phyloP scores from a whole-genome alignment of 1,140 invertebrate species.

The Aleiodes sp. region DNA sequence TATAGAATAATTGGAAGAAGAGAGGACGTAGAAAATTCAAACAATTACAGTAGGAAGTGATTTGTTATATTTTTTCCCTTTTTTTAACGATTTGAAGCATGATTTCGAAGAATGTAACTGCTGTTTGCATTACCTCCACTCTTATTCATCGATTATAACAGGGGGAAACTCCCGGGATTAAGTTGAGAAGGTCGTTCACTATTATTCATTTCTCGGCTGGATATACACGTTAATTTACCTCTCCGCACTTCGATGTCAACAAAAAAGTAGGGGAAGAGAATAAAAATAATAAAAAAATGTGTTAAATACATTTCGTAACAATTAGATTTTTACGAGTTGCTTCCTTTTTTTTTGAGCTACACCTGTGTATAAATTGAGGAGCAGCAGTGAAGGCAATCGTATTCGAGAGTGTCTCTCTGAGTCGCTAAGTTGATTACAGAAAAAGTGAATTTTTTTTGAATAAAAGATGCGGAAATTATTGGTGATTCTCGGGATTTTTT shows the following conservation, averaged over 20 bases:
- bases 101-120: slow-evolving; percentile 3
- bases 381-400: not conserved
- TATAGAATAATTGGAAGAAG: not conserved
- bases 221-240: slow-evolving; percentile 41
- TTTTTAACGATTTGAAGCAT: not conserved
- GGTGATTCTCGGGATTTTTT: too few species aligned
- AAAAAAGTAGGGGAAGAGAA: too few species aligned
- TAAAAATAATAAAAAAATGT: slow-evolving; percentile 30
- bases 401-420: too few species aligned
- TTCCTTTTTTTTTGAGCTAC: not conserved
- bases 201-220: slow-evolving; percentile 42
- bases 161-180: slow-evolving; percentile 12
- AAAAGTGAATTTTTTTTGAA: too few species aligned
- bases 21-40: not conserved
- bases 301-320: not conserved
- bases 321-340: not conserved
- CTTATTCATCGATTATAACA: not conserved
- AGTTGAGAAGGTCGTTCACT: slow-evolving; percentile 19
- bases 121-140: not conserved
- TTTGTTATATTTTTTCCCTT: not conserved
- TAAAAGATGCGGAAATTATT: too few species aligned
- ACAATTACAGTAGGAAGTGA: slow-evolving; percentile 4
- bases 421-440: too few species aligned
- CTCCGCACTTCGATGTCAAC: slow-evolving; percentile 26
- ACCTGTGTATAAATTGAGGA: not conserved